These are phyloP conservation scores for Sphaerophoria rueppellii DNA, from an alignment of 2,888 invertebrate genomes.

Conservation along the genomic window DNA sequence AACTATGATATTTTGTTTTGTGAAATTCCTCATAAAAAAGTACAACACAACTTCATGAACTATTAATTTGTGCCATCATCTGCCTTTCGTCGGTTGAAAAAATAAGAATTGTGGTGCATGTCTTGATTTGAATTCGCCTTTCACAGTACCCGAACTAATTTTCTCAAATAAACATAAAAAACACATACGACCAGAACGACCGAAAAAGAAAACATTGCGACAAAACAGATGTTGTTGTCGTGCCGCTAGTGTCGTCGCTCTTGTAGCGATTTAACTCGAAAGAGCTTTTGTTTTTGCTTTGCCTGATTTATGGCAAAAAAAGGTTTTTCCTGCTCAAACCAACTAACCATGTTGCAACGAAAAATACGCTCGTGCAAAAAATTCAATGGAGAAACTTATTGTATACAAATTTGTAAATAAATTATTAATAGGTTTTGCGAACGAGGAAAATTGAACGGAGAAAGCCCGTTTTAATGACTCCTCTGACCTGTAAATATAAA, in stretches of 20 bases:
- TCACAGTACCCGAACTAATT: neutral
- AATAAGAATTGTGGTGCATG: neutral
- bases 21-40: neutral
- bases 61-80: constrained; percentile 2
- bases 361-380: neutral
- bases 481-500: too few species aligned
- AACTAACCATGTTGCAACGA: too few species aligned
- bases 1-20: too few species aligned
- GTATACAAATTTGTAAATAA: neutral
- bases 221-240: neutral
- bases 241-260: neutral
- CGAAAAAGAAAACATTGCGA: constrained; percentile 1
- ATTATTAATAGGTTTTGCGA: too few species aligned
- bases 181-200: neutral
- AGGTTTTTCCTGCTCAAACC: neutral
- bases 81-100: constrained; percentile 1
- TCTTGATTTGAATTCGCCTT: constrained; percentile 22
- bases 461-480: too few species aligned
- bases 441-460: too few species aligned
- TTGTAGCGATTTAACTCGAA: neutral
- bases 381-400: constrained; percentile 5
- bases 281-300: constrained; percentile 8
- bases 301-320: neutral
- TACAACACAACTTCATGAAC: neutral
- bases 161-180: neutral